A percentile compares a stretch with the other conserved stretches of the same genome.
phyloP scores from a whole-genome alignment of 2,888 invertebrate species.

The Heliconius ethilla region DNA sequence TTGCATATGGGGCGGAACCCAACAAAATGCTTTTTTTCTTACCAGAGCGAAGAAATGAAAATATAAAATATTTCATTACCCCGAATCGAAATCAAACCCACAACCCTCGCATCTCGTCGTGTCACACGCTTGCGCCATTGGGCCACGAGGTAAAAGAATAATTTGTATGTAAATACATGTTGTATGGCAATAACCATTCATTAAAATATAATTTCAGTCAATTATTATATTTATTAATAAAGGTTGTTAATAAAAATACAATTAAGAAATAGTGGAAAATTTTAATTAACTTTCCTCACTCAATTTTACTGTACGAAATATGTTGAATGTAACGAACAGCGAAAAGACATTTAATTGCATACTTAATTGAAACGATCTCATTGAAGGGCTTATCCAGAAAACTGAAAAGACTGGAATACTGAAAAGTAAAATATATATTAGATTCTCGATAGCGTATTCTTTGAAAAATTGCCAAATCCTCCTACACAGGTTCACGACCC shows the following conservation, averaged over 20 bases:
- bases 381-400: conserved; percentile 14
- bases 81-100: too few relatives aligned
- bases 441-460: conserved; percentile 4
- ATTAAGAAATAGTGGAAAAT: neutral
- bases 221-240: neutral
- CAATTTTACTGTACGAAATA: neutral
- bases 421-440: conserved; percentile 3
- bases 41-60: neutral
- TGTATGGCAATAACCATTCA: neutral
- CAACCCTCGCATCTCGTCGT: too few relatives aligned
- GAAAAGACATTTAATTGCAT: conserved; percentile 9
- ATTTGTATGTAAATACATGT: neutral
- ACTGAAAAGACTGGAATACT: conserved; percentile 3
- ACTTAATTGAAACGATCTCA: conserved; percentile 12
- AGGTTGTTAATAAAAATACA: neutral
- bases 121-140: too few relatives aligned
- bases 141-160: too few relatives aligned
- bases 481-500: neutral
- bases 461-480: conserved; percentile 15
- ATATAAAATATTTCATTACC: too few relatives aligned
- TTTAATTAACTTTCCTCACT: neutral
- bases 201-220: neutral
- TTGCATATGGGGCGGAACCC: neutral
- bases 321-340: neutral
- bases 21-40: neutral